Conservation (phyloP, 2,113 vertebrate species). For the Emydura subglobosa region DNA sequence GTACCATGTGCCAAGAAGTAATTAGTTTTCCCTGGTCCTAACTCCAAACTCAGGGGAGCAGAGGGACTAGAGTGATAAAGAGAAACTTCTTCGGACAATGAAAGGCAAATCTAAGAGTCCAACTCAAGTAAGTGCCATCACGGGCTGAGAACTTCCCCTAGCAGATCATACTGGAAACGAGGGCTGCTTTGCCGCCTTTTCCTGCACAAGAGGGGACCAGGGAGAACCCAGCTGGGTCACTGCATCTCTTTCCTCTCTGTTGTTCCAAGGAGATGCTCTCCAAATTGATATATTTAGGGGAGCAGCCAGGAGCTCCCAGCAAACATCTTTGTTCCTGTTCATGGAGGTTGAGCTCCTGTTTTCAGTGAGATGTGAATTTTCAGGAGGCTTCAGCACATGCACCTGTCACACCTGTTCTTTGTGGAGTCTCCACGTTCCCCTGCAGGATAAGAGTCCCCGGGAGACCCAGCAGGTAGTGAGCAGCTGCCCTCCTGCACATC, state of each 20-base stretch:
- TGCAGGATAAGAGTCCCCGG: neutral
- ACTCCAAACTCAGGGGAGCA: neutral
- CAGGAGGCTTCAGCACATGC: neutral
- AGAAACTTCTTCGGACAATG: neutral
- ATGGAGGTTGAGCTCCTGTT: neutral
- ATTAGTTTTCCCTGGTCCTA: neutral
- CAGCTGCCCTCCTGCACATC: neutral
- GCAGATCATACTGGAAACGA: neutral
- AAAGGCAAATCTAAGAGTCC: neutral
- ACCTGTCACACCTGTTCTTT: neutral
- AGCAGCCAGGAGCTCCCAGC: neutral
- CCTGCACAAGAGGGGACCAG: neutral
- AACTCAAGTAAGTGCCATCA: neutral
- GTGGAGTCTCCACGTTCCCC: neutral
- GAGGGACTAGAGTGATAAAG: neutral
- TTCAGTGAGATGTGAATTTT: neutral
- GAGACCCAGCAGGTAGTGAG: neutral
- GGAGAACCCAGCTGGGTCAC: accelerated
- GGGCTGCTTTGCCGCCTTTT: neutral
- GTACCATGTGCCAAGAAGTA: neutral
- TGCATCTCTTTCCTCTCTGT: neutral
- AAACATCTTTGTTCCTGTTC: neutral
- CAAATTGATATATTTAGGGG: neutral
- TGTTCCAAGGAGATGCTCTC: neutral
- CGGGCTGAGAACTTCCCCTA: neutral